Conservation (phyloP, 1,140 invertebrate genomes). For the Dryas iulia region DNA sequence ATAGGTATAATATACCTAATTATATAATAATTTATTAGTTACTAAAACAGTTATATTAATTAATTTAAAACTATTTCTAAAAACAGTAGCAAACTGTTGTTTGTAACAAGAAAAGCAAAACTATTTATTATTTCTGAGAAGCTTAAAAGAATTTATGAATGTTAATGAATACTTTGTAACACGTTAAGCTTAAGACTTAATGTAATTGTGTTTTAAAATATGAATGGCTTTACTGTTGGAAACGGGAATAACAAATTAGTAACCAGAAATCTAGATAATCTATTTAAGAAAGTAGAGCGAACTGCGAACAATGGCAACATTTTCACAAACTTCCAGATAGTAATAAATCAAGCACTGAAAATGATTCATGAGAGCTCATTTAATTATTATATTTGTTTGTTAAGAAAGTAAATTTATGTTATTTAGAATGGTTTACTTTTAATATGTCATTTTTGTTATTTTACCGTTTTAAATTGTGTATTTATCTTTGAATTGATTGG, state of each 20-base stretch:
- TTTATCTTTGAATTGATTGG: too few relatives aligned
- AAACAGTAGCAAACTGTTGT: background rate
- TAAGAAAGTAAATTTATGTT: background rate
- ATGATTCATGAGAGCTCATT: background rate
- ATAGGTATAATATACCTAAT: too few relatives aligned
- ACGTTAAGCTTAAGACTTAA: background rate
- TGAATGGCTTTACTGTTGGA: background rate
- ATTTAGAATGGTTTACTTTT: background rate
- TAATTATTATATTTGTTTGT: background rate
- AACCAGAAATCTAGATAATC: slow-evolving; percentile 1
- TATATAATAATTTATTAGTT: too few relatives aligned
- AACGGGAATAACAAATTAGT: slow-evolving; percentile 1
- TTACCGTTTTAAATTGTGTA: too few relatives aligned
- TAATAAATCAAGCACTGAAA: background rate
- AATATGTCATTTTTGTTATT: background rate
- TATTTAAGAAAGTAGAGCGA: slow-evolving; percentile 1
- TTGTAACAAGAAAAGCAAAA: background rate
- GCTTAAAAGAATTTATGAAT: background rate
- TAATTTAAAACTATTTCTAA: too few relatives aligned
- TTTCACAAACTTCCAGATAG: background rate
- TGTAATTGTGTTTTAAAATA: background rate
- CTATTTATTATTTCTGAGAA: background rate
- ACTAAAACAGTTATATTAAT: too few relatives aligned
- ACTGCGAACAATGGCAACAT: background rate
- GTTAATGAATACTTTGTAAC: background rate